Base-by-base conservation (phyloP, 2,888 invertebrate genomes). In the Willowsia nigromaculata region DNA sequence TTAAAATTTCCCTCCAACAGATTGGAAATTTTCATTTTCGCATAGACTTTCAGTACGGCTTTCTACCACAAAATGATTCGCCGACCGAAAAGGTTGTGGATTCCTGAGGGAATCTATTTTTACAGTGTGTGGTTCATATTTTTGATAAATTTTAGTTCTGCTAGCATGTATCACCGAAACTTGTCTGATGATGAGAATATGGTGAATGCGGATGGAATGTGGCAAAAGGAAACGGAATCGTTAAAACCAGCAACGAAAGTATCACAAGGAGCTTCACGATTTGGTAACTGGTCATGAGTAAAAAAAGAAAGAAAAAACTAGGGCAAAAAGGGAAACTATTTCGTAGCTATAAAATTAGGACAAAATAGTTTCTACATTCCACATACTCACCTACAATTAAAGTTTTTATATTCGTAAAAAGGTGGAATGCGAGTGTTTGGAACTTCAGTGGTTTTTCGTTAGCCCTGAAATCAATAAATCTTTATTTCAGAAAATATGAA, bases 191-290 rank as follows among this genome's bases (percentile, higher is more conserved):
- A 90, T 30, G 90, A 90, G 22, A 82, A 43, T 53, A 56, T 40
- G 15, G 76, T 90, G 18, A 88, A 40, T 33, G 85, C 88, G 18
- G 90, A 90, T 43, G 90, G 90, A 15, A 90, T 90, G 82, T 90
- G 90, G 90, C 47, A 85, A 76, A 88, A 59, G 76, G 84, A 65
- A 43, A 25, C 30, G 4, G 27, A 81, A 47, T 33, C 15, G 0
- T 18, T 71, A 40, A 59, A 81, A 47, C 47, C 56, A 18, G n/a
- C 59, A 3, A 25, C 68, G 59, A 85, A 85, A 30, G 1, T 43
- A n/a, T 62, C 62, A 0, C 62, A 81, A 25, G 88, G 90, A 74
- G 88, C 88, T 22, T 90, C 90, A n/a, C 37, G 90, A 65, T 88
- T 90, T 76, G 90, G 86, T 90, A 81, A 80, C n/a, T 74, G 27